Evolutionary conservation across 2,113 vertebrate species (phyloP), one percentile per base, ranked within the genome.

Genomic region (Takifugu flavidus): DNA sequence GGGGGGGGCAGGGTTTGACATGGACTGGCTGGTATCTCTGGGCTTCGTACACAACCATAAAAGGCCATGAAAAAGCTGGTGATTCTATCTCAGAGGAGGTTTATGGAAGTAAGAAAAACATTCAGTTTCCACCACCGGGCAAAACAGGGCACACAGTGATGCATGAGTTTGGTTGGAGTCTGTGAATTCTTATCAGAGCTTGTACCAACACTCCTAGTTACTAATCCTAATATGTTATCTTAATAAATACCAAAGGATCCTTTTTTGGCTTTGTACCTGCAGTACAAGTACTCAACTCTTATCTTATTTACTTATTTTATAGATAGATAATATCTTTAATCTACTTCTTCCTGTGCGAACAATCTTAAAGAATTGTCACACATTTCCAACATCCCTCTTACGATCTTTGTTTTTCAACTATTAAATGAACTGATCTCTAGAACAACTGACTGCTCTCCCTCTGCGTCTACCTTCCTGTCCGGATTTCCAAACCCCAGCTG

Each of bases 401-500:
- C 28, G 27, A 20, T 4, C 31, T 34, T 29, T 56, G 28, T 15
- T 15, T 67, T 34, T 59, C 13, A 43, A 12, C 28, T n/a, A 5
- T 13, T 0, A 44, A 52, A 44, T 27, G 11, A 29, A 12, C 15
- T 55, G 50, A 29, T 56, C 56, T 27, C 26, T 2, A 7, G 47
- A 54, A 29, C 53, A 6, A 6, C 14, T 65, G 80, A 83, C 76
- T 80, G 62, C 54, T 84, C 46, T 62, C 29, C 1, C 43, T 58
- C 75, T 68, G 49, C 70, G 51, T 66, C 62, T 59, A 63, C 75
- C 77, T 75, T 83, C 78, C 70, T 72, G 70, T 81, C 61, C 60
- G 67, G 75, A 76, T 69, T 62, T 28, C 31, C 73, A 61, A 64
- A 47, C 45, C 4, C 13, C 45, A 5, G 45, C 44, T 15, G 12